Conservation (phyloP, 2,888 invertebrate species). For the Ennomos erosarius region DNA sequence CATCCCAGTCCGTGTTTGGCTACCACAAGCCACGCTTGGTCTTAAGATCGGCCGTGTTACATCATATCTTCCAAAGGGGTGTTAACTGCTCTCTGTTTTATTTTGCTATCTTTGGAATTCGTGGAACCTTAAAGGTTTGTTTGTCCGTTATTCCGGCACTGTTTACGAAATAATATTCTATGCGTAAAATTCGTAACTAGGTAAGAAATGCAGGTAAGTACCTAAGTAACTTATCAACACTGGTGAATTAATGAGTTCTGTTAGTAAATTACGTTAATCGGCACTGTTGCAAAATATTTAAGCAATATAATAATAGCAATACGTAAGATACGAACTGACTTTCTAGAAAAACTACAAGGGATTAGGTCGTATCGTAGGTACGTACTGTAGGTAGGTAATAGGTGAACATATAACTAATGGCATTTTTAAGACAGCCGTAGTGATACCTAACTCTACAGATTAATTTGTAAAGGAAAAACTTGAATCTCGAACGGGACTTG, state of each 20-base stretch:
- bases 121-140: conserved; percentile 22
- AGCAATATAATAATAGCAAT: too few species aligned
- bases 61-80: conserved; percentile 1
- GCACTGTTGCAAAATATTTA: conserved; percentile 3
- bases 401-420: too few species aligned
- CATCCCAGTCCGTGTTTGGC: conserved; percentile 76
- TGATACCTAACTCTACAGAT: too few species aligned
- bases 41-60: conserved; percentile 40
- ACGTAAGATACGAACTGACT: too few species aligned
- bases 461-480: too few species aligned
- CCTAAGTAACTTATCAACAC: not conserved
- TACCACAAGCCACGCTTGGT: conserved; percentile 68
- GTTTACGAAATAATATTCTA: not conserved
- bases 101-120: conserved; percentile 13
- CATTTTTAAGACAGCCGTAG: too few species aligned
- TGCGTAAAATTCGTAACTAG: not conserved
- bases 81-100: conserved; percentile 5
- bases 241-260: not conserved
- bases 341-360: too few species aligned
- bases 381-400: too few species aligned
- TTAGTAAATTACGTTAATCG: conserved; percentile 8
- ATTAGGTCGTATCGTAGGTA: too few species aligned
- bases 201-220: not conserved
- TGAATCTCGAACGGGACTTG: too few species aligned
- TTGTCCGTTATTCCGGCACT: conserved; percentile 1